Conservation (phyloP, 2,113 vertebrate species). For the Clarias macrocephalus region DNA sequence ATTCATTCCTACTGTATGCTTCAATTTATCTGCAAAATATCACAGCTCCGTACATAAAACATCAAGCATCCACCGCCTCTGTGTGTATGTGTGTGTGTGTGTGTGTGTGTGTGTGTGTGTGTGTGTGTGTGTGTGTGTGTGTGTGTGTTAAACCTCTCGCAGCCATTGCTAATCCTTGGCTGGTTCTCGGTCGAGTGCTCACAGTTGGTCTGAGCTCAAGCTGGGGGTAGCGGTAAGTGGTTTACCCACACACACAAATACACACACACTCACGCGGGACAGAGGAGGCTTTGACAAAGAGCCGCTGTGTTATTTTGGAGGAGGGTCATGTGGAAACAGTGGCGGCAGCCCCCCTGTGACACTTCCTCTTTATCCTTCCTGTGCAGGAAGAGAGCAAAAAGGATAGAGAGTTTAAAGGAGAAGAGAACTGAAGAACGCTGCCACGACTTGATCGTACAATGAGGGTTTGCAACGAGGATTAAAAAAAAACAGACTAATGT, state of each 20-base stretch:
- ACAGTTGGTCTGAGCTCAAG: constrained; percentile 31
- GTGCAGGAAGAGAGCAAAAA: constrained; percentile 16
- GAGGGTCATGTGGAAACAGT: constrained; percentile 42
- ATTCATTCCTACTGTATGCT: not conserved
- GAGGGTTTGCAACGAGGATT: not conserved
- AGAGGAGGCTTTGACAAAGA: constrained; percentile 36
- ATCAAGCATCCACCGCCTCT: not conserved
- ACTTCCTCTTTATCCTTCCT: constrained; percentile 44
- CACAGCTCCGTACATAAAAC: not conserved
- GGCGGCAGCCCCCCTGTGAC: not conserved
- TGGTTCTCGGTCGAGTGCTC: constrained; percentile 32
- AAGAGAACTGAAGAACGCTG: not conserved
- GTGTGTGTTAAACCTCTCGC: constrained; percentile 16
- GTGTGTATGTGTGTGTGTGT: constrained; percentile 15
- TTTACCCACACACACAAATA: constrained; percentile 25
- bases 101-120: constrained; percentile 2
- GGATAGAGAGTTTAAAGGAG: constrained; percentile 15
- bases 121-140: constrained; percentile 17
- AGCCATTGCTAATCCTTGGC: constrained; percentile 42
- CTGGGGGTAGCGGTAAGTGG: constrained; percentile 33
- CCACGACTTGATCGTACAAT: constrained; percentile 16
- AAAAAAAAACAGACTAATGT: not conserved
- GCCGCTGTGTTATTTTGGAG: constrained; percentile 1
- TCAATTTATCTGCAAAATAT: not conserved
- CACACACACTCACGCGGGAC: constrained; percentile 14